Base-by-base conservation (phyloP, 1,140 invertebrate species). In the Ptiloglossa arizonensis region DNA sequence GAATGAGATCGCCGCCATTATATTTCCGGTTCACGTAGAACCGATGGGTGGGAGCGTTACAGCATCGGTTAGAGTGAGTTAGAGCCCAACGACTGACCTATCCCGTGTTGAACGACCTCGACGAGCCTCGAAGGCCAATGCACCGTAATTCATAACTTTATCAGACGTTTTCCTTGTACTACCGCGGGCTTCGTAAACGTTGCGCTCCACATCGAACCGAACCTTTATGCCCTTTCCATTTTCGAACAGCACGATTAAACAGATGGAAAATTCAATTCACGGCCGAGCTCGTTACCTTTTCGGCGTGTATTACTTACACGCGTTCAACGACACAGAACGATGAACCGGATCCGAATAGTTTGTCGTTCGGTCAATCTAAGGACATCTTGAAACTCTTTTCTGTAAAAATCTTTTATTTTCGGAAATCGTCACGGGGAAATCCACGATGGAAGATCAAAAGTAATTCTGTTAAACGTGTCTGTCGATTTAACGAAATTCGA, bases 81-180 rank as follows among this genome's bases (percentile, higher is more conserved):
- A 72, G 57, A 38, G 41, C 29, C n/a, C 44, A 27, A 11, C 41
- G 57, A 72, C 57, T 72, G 69, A 72, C 69, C 69, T 72, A 62
- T 72, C 41, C 69, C 56, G 46, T 72, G 44, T 63, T 27, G 44
- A 63, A 72, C 69, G 69, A 72, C 56, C 57, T 72, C 69, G 69
- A 50, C 57, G 69, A 50, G 44, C 41, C 60, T 50, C 44, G 69
- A 72, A 72, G 57, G 57, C 69, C 69, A 72, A 63, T 62, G 69
- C 35, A 72, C 64, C 38, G 24, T 69, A 59, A 67, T 69, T 76
- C 54, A 76, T 76, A 76, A 76, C 52, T 76, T 76, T 76, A 69
- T 76, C 73, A 59, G 64, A 68, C 64, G 60, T 66, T 66, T 24
- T 38, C 1, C 56, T n/a, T 50, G 35, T 64, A 32, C 32, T 46